Evolutionary conservation across 2,888 invertebrate genomes (phyloP).

Genomic region (Heliconius sara): DNA sequence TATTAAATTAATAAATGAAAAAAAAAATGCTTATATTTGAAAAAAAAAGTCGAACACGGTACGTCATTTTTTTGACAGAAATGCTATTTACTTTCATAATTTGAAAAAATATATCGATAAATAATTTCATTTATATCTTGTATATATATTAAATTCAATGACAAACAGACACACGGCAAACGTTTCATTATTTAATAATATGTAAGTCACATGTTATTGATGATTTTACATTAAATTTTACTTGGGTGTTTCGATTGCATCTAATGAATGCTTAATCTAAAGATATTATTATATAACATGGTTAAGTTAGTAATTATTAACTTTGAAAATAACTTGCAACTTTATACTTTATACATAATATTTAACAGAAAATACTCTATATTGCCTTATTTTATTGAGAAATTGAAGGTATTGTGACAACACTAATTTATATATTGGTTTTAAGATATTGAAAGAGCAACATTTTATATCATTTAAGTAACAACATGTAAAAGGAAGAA

Average conservation of each 20-base stretch:
- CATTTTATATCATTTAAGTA: not conserved
- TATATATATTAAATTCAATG: constrained; percentile 8
- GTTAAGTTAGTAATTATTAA: not conserved
- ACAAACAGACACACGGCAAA: not conserved
- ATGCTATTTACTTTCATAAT: not conserved
- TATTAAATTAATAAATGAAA: not conserved
- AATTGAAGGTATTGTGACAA: not conserved
- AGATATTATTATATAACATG: not conserved
- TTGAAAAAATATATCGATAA: not conserved
- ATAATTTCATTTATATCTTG: not conserved
- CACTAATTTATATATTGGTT: too few species aligned
- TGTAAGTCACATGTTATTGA: not conserved
- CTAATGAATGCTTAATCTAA: not conserved
- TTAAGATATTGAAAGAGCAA: not conserved
- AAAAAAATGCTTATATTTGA: not conserved
- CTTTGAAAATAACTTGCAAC: not conserved
- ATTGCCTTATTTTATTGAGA: not conserved
- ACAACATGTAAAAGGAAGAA: not conserved
- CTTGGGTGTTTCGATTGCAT: not conserved
- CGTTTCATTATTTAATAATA: constrained; percentile 2
- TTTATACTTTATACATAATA: too few species aligned
- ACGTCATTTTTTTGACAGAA: not conserved
- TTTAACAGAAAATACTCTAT: too few species aligned
- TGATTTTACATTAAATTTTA: not conserved
- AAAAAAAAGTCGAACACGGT: not conserved